Evolutionary conservation across 35 echinoderm and acorn worm genomes (phyloP), one percentile per base, ranked within the genome.

Genomic region (Apostichopus japonicus): DNA sequence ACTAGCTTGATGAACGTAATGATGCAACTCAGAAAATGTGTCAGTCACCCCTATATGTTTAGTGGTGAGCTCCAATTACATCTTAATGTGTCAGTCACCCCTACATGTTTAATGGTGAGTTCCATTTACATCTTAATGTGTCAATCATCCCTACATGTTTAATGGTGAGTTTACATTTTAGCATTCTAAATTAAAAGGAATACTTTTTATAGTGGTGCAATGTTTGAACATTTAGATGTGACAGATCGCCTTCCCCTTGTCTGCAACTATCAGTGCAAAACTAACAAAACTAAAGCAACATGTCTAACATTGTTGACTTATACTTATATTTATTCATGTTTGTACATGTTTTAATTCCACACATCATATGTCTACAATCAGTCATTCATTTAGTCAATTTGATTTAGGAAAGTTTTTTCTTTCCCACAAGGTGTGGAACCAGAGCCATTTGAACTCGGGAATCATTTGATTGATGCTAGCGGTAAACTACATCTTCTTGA

Each of bases 1-100:
- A 99, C 97, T 11, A 95, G 93, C 44, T 76, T 99, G n/a, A 96
- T 93, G 88, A 99, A 99, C 65, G 88, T 96, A 2, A 82, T 99
- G 5, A 88, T 99, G 79, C 97, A 99, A 76, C 95, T 99, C 1
- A 92, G 97, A 24, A 99, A 99, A 63, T 95, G 95, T 93, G 97
- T 99, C 72, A 96, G 94, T 90, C 97, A 99, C 77, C 97, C 97
- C 6, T 99, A 99, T 59, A 83, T 99, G 22, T 99, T 96, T 92
- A 93, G 93, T 92, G 97, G 97, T 99, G 71, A 83, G 91, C 4
- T 44, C 33, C 33, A 44, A 4, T 44, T 44, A 44, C 33, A 44
- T 44, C 33, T 44, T 44, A 99, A 63, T 95, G 95, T 93, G 97
- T 99, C 72, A 96, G 92, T 90, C 97, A 99, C 77, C 97, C 97